A percentile compares a stretch with the other conserved stretches of the same genome.
These are phyloP conservation scores for Etheostoma spectabile DNA, from an alignment of 2,113 vertebrate genomes.

Conservation along the genomic window DNA sequence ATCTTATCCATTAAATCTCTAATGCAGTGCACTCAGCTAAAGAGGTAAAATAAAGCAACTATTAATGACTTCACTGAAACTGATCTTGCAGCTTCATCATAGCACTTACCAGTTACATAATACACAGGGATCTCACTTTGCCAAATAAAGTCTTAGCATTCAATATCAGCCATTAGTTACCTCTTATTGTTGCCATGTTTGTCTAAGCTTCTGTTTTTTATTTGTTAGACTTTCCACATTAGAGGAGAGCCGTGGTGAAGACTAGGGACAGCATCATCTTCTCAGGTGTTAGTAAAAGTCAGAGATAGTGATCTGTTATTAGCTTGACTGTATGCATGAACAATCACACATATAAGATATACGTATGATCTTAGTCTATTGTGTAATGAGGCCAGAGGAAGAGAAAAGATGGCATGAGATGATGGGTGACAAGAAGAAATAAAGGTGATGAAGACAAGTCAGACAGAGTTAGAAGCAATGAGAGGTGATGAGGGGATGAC, in stretches of 20 bases:
- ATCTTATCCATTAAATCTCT: slow-evolving; percentile 48
- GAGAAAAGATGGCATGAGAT: not conserved
- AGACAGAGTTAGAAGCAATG: slow-evolving; percentile 22
- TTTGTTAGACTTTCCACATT: slow-evolving; percentile 31
- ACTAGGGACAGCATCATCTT: not conserved
- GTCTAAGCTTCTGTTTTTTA: slow-evolving; percentile 18
- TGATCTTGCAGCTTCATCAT: slow-evolving; percentile 45
- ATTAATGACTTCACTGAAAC: slow-evolving; percentile 44
- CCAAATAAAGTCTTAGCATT: slow-evolving; percentile 40
- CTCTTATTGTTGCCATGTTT: slow-evolving; percentile 10
- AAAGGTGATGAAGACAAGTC: slow-evolving; percentile 18
- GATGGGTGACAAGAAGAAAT: slow-evolving; percentile 5
- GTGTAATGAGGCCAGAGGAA: slow-evolving; percentile 19
- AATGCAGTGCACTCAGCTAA: slow-evolving; percentile 43
- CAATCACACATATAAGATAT: not conserved
- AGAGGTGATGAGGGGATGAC: slow-evolving; percentile 15
- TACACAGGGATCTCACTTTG: slow-evolving; percentile 21
- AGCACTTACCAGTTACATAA: slow-evolving; percentile 55
- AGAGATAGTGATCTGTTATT: slow-evolving; percentile 4
- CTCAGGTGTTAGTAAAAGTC: not conserved
- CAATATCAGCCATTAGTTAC: not conserved
- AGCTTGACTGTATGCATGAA: not conserved
- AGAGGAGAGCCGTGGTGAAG: not conserved
- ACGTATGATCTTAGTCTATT: not conserved
- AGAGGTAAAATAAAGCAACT: slow-evolving; percentile 44